phyloP scores from a whole-genome alignment of 2,113 vertebrate species.

The Myxocyprinus asiaticus region DNA sequence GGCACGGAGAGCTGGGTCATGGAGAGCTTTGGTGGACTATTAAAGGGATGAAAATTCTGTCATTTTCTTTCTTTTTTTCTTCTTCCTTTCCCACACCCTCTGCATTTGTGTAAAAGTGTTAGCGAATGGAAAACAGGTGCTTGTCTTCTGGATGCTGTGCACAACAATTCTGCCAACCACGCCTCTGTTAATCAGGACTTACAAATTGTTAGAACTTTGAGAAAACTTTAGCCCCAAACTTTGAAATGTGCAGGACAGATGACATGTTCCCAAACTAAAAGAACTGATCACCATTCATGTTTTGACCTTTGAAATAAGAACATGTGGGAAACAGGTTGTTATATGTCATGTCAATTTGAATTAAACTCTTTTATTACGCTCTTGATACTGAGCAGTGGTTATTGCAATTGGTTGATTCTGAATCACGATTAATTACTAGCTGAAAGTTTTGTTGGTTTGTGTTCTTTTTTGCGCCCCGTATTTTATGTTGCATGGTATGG shows the following conservation, averaged over 20 bases:
- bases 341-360: background rate
- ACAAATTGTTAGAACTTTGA: background rate
- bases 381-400: background rate
- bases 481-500: too few relatives aligned
- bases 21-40: too few relatives aligned
- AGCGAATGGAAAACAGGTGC: constrained; percentile 62
- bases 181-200: constrained; percentile 8
- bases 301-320: background rate
- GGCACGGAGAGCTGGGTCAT: too few relatives aligned
- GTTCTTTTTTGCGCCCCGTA: too few relatives aligned
- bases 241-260: background rate
- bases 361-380: too few relatives aligned
- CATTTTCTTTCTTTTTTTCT: background rate
- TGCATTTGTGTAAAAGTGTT: constrained; percentile 2
- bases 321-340: background rate
- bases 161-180: background rate
- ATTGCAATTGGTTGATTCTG: background rate
- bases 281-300: background rate
- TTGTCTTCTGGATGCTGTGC: constrained; percentile 38
- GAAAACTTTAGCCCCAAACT: background rate
- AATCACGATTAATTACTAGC: background rate
- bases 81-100: constrained; percentile 33
- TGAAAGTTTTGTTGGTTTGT: background rate
- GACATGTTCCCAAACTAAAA: background rate
- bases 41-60: background rate